Conservation (phyloP, 1,140 invertebrate genomes). For the Drosophila pseudoananassae region DNA sequence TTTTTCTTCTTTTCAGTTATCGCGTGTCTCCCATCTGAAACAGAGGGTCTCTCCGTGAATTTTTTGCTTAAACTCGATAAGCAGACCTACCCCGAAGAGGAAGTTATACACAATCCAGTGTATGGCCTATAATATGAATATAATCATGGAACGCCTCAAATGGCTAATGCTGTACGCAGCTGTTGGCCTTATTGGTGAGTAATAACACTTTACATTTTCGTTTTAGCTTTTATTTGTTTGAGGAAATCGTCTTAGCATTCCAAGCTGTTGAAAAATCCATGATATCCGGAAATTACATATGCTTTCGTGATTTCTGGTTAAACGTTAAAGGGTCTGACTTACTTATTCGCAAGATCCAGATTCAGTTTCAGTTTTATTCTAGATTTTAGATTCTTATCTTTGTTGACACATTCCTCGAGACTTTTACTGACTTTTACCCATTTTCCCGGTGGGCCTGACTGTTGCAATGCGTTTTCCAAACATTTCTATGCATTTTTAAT, state of each 20-base stretch:
- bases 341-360: neutral
- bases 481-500: conserved; percentile 59
- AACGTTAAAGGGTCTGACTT: neutral
- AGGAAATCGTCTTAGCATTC: conserved; percentile 10
- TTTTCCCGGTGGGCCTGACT: neutral
- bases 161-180: conserved; percentile 75
- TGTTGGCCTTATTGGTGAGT: conserved; percentile 69
- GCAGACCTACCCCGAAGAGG: conserved; percentile 34
- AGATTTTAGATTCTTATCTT: conserved; percentile 17
- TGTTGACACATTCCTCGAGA: conserved; percentile 51
- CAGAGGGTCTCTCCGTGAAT: conserved; percentile 51
- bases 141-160: conserved; percentile 63
- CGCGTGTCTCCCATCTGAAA: conserved; percentile 20
- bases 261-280: conserved; percentile 4
- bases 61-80: conserved; percentile 72
- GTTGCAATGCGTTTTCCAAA: conserved; percentile 1
- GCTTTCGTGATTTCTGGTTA: neutral
- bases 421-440: conserved; percentile 15
- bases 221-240: conserved; percentile 3
- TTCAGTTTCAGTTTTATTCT: conserved; percentile 25
- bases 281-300: conserved; percentile 12
- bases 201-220: conserved; percentile 40
- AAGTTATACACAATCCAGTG: conserved; percentile 15
- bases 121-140: conserved; percentile 64
- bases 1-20: conserved; percentile 29